Conservation (phyloP, 2,797 vertebrate genomes). For the Acanthornis magna region DNA sequence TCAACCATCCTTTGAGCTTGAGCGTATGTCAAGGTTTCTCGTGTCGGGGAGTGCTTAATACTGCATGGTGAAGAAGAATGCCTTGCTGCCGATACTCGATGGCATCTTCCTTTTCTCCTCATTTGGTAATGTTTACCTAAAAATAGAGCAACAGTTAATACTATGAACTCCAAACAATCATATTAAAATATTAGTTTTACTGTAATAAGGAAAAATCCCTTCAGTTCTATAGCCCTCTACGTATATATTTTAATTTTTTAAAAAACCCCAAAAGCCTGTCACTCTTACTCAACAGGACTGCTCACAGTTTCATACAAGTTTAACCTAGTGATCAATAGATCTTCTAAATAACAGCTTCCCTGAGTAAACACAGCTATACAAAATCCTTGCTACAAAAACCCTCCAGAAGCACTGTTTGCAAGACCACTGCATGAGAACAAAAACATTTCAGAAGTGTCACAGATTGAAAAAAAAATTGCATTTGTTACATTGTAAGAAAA, state of each 20-base stretch:
- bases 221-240: not conserved
- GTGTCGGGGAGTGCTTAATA: constrained; percentile 91
- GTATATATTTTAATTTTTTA: not conserved
- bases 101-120: constrained; percentile 95
- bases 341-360: not conserved
- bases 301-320: not conserved
- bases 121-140: constrained; percentile 83
- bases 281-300: not conserved
- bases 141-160: constrained; percentile 42
- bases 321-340: not conserved
- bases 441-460: not conserved
- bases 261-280: not conserved
- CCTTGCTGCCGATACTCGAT: constrained; percentile 84
- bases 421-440: not conserved
- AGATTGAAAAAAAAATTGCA: not conserved
- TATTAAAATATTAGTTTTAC: not conserved
- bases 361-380: not conserved
- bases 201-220: not conserved
- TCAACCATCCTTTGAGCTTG: constrained; percentile 98
- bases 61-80: constrained; percentile 87
- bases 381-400: not conserved
- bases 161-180: not conserved
- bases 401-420: not conserved
- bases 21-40: constrained; percentile 96
- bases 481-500: not conserved